Evolutionary conservation across 2,113 vertebrate species (phyloP), one percentile per base, ranked within the genome.

Genomic region (Tragelaphus scriptus): DNA sequence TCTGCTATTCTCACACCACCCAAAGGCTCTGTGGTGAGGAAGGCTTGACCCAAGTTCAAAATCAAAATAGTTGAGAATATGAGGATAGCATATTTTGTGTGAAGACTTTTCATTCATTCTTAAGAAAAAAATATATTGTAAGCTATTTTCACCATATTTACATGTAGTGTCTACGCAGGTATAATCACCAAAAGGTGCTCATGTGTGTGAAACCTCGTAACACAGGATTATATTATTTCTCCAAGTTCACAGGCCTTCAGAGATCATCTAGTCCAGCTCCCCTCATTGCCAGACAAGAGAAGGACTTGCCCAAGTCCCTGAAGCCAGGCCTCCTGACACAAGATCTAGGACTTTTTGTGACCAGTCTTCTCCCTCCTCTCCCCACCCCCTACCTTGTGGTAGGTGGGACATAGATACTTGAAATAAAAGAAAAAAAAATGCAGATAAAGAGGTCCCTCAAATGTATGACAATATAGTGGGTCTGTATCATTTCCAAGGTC

Each of bases 401-500:
- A 91, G 59, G 23, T 19, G 32, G 55, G 26, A 32, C 40, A 65
- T 7, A 23, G 12, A 68, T 15, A 49, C 75, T 65, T 25, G 21
- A 92, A 47, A 53, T 30, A 51, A 79, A 87, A 25, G 86, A 21
- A 95, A 21, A 95, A 25, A 88, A 26, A 96, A 92, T 68, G 47
- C 26, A 84, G 96, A 40, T 44, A 84, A 61, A 56, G 4, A 16
- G 55, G 32, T 32, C 30, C 53, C 85, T 89, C 36, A 49, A 26
- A 26, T 0, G 58, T 53, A 40, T 61, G 36, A 40, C 30, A 28
- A 85, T 93, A 26, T 40, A 53, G 53, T 51, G 84, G 93, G 44
- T 71, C 44, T 92, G 14, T 92, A 17, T 95, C 93, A 59, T 82
- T 95, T 80, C 93, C 88, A 71, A 97, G 5, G 55, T 89, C 65